phyloP scores from a whole-genome alignment of 2,113 vertebrate genomes.

The Toxotes jaculatrix region DNA sequence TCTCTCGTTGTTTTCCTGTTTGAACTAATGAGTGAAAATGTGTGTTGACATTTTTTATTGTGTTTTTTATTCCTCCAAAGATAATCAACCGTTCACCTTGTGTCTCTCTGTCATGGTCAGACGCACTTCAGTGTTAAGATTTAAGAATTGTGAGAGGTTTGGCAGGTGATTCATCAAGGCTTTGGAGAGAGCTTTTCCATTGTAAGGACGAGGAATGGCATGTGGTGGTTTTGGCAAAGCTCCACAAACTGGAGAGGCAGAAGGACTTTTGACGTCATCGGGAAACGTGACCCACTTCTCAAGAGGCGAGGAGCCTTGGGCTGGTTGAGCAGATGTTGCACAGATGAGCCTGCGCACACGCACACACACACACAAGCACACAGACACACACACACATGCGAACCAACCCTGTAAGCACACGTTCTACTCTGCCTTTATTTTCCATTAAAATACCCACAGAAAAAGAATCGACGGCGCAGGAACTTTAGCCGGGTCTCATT shows the following conservation, averaged over 20 bases:
- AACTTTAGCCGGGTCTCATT: constrained; percentile 49
- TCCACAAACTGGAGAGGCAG: constrained; percentile 75
- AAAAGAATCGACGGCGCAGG: constrained; percentile 26
- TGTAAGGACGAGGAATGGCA: constrained; percentile 70
- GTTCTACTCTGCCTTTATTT: constrained; percentile 59
- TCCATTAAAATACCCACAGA: constrained; percentile 52
- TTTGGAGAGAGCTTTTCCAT: constrained; percentile 69
- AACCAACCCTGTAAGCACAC: constrained; percentile 35
- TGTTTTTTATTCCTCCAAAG: constrained; percentile 12
- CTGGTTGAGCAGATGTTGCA: constrained; percentile 79
- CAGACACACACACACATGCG: constrained; percentile 1
- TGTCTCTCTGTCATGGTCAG: constrained; percentile 31
- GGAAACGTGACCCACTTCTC: constrained; percentile 85
- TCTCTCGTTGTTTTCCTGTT: neutral
- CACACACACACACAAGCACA: constrained; percentile 24
- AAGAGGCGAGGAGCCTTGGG: constrained; percentile 79
- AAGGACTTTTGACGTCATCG: constrained; percentile 82
- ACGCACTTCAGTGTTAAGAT: constrained; percentile 30
- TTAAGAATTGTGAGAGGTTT: constrained; percentile 51
- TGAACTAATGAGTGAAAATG: constrained; percentile 3
- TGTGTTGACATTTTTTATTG: constrained; percentile 12
- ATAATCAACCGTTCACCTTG: constrained; percentile 25
- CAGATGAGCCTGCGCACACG: constrained; percentile 67
- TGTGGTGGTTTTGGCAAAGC: constrained; percentile 76
- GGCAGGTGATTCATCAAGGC: constrained; percentile 67